Evolutionary conservation across 2,888 invertebrate genomes (phyloP), one percentile per base, ranked within the genome.

Genomic region (Ctena decussata): DNA sequence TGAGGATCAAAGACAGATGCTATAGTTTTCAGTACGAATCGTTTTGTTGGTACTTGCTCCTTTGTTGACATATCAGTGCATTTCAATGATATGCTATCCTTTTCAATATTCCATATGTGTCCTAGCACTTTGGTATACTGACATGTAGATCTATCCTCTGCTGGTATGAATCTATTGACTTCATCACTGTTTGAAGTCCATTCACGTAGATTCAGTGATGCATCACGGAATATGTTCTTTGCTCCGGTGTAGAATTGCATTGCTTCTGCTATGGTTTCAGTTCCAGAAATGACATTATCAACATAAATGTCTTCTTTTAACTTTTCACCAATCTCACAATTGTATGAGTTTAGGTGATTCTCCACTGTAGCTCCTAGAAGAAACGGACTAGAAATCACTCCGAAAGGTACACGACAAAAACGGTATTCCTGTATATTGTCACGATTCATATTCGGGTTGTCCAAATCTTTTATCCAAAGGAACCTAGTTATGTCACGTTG

Each of bases 221-320:
- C 81, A 44, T 39, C 69, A 32, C 27, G 24, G 39, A 81, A 57
- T 12, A 81, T 70, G 8, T 5, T 18, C 18, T 53, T 77, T 21
- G 81, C 44, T 60, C 32, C n/a, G n/a, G n/a, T n/a, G n/a, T n/a
- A n/a, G n/a, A n/a, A n/a, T n/a, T n/a, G n/a, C n/a, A n/a, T n/a
- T 32, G 30, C 49, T 35, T 18, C 39, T 35, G 8, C 60, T 6
- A 65, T 46, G 27, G 15, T 74, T 8, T n/a, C n/a, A 3, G 12
- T 37, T 24, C 49, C 74, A 49, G 74, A 18, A 27, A 74, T 35
- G 32, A 74, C 37, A 37, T 74, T 74, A 37, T 74, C 74, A 27
- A 74, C 74, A 49, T 77, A 77, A 11, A 77, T 77, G 46, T 77
- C 76, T 8, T 41, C 57, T 76, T 57, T 76, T n/a, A 76, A 35